Base-by-base conservation (phyloP, 2,797 vertebrate genomes). In the Sebastes elongatus region DNA sequence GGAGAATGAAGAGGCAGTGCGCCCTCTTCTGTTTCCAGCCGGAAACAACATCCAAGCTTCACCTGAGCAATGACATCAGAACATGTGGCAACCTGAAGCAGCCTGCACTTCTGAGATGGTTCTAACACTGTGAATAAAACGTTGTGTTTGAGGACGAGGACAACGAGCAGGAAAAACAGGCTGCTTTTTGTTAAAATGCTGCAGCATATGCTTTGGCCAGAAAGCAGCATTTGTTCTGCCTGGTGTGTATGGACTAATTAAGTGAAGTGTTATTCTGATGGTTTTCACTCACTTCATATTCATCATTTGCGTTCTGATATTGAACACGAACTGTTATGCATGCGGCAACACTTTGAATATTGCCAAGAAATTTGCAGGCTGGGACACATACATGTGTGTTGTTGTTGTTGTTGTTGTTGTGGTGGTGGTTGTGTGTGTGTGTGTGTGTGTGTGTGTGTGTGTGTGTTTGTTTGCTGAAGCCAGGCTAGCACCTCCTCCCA, bases 221-320 rank as follows among this genome's bases (percentile, higher is more conserved):
- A 84, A 87, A 91, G 92, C 92, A 93, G 89, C 92, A 94, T 94
- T 94, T 94, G 92, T 93, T 94, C 86, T 84, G 88, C 90, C 90
- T 93, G 89, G 90, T 83, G 87, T 91, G 93, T 93, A 88, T 93
- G 86, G 89, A 81, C 92, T 96, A 94, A 96, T 95, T 95, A 96
- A 94, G 89, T 82, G 83, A 95, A 93, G 94, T 95, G 95, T 94
- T 96, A 94, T 94, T 95, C 94, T 92, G 95, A 87, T 91, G 90
- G 81, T 91, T 95, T 94, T 91, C 92, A 89, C 91, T 94, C 92
- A 94, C 93, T 94, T 96, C 89, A 94, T 95, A 94, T 95, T 96
- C 94, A 90, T 94, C 88, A 79, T 93, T 93, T 93, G 92, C 84
- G 91, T 93, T 95, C 82, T 90, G 92, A 94, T 95, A 95, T 92